Base-by-base conservation (phyloP, 2,113 vertebrate species). In the Amphiprion percula region DNA sequence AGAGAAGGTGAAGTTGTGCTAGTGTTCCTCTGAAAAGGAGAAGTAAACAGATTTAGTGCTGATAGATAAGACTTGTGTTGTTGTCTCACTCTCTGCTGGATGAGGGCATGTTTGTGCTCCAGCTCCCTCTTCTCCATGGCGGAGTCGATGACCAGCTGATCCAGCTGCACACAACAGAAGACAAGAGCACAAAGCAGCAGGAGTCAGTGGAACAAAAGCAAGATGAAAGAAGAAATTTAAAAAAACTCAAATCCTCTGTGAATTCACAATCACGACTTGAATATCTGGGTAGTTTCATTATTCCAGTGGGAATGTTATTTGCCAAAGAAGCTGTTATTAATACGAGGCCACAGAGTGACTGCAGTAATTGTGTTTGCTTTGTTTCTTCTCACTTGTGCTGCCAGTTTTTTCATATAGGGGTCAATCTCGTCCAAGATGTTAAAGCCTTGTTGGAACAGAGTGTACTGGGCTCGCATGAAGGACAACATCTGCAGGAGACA, bases 361-460 rank as follows among this genome's bases (percentile, higher is more conserved):
- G 33, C 33, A 37, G 33, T 37, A 37, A 37, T 37, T 10, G 33
- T 37, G 33, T 44, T n/a, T n/a, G 14, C 21, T 58, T n/a, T 33
- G 24, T 54, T 26, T 83, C 86, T 0, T 28, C 24, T 65, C 91
- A 99, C 98, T 95, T 99, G 96, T 58, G 93, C 95, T 59, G 97
- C 97, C 64, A 99, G 95, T 33, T 97, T 96, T 85, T 98, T 98
- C 97, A 99, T 99, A 73, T 97, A 97, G 30, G 98, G 98, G 67
- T 96, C 95, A 47, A 99, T 96, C 85, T 99, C 97, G 74, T 96
- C 95, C 85, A 99, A 94, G 8, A 98, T 96, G 88, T 97, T 96
- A 83, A 97, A 99, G 82, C 98, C 98, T 94, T 99, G 98, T 65
- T 99, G 97, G 89, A 99, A 99, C 89, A 98, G 95, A n/a, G 95